A percentile compares a stretch with the other conserved stretches of the same genome.
phyloP scores from a whole-genome alignment of 2,888 invertebrate genomes.

The Netelia inedita region DNA sequence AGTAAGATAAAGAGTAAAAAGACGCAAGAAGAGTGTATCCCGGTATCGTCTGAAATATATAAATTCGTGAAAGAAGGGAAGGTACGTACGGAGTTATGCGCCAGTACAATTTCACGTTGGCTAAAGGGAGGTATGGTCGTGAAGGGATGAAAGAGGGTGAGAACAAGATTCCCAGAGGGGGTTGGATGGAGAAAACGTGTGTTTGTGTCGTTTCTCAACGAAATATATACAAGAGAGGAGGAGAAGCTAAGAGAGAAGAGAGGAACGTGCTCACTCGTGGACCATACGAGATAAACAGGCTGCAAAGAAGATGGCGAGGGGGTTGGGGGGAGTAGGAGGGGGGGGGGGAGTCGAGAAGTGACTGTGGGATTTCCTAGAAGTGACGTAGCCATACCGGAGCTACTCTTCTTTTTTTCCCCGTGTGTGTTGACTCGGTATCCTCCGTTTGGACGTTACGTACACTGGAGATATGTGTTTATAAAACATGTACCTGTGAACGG shows the following conservation, averaged over 20 bases:
- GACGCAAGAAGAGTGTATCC: neutral
- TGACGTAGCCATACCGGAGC: conserved; percentile 9
- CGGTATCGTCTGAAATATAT: neutral
- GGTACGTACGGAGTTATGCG: neutral
- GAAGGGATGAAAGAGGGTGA: neutral
- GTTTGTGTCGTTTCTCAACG: neutral
- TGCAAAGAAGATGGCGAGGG: neutral
- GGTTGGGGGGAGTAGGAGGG: neutral
- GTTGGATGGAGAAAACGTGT: neutral
- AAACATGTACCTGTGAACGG: too few relatives aligned
- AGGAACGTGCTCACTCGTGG: neutral
- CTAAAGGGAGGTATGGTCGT: neutral
- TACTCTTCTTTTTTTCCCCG: neutral
- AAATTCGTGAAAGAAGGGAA: neutral
- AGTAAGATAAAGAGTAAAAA: neutral
- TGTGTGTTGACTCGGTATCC: too few relatives aligned
- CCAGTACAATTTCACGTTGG: neutral
- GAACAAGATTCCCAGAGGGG: neutral
- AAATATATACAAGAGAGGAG: neutral
- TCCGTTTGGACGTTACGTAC: too few relatives aligned
- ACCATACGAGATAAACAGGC: neutral
- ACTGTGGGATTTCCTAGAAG: conserved; percentile 49
- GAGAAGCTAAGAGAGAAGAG: conserved; percentile 2
- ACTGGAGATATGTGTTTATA: too few relatives aligned
- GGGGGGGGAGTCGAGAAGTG: too few relatives aligned